Evolutionary conservation across 2,797 vertebrate genomes (phyloP).

Genomic region (Epinephelus coioides): DNA sequence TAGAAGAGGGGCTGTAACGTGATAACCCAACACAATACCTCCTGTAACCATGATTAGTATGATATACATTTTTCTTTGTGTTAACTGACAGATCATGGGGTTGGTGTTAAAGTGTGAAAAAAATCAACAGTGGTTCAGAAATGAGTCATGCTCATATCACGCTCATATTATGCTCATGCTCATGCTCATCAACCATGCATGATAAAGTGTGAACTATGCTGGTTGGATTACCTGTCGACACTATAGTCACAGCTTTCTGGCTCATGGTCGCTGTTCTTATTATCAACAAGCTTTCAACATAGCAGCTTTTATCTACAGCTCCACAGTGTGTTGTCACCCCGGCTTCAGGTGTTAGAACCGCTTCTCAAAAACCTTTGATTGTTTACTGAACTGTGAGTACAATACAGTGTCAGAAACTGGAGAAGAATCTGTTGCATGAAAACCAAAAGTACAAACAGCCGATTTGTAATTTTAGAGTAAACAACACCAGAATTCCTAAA

Average conservation of each 20-base stretch:
- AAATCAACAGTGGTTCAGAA: neutral
- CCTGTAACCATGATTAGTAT: neutral
- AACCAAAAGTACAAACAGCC: too few species aligned
- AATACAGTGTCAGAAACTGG: neutral
- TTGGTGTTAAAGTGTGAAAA: neutral
- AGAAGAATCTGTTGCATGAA: neutral
- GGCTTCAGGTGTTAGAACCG: constrained; percentile 68
- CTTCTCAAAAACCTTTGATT: constrained; percentile 31
- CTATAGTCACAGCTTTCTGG: constrained; percentile 62
- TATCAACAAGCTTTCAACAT: constrained; percentile 77
- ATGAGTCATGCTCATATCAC: neutral
- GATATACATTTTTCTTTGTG: neutral
- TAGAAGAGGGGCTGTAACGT: neutral
- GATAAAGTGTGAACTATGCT: constrained; percentile 56
- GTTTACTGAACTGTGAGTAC: constrained; percentile 12
- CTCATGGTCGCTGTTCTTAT: constrained; percentile 70
- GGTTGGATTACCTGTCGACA: constrained; percentile 74
- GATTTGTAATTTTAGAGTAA: too few species aligned
- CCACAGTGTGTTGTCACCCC: constrained; percentile 64
- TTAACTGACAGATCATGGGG: neutral
- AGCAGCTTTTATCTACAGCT: constrained; percentile 69
- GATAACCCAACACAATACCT: neutral
- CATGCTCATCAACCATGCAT: constrained; percentile 38
- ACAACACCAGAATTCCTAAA: too few species aligned
- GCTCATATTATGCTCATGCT: constrained; percentile 17